phyloP scores from a whole-genome alignment of 2,888 invertebrate genomes.

The Limenitis camilla region DNA sequence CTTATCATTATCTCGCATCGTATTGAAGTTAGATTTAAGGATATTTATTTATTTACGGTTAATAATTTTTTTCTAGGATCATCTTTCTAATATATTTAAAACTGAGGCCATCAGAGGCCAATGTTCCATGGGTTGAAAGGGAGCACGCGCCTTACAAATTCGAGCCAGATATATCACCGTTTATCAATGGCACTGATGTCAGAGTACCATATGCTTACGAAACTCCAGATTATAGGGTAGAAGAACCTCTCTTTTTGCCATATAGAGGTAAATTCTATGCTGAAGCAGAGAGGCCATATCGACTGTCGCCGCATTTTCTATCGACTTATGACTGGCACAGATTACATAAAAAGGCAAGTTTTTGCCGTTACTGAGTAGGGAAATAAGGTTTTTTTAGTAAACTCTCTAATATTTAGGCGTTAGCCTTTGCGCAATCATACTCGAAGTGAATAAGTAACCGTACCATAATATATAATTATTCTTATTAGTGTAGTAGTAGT shows the following conservation, averaged over 20 bases:
- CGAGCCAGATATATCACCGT: conserved; percentile 1
- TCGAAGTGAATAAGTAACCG: too few species aligned
- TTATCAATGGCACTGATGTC: conserved; percentile 3
- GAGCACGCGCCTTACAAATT: conserved; percentile 13
- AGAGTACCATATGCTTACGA: conserved; percentile 1
- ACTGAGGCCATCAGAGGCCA: too few species aligned
- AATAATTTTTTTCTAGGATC: too few species aligned
- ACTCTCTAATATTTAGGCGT: too few species aligned
- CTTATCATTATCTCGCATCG: too few species aligned
- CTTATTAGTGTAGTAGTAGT: too few species aligned
- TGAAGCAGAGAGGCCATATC: conserved; percentile 23
- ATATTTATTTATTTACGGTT: too few species aligned
- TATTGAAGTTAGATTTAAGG: too few species aligned
- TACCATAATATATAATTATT: too few species aligned
- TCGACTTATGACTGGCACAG: background rate
- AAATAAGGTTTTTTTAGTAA: too few species aligned
- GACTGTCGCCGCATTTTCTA: conserved; percentile 20
- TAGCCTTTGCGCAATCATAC: too few species aligned
- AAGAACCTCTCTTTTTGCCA: conserved; percentile 15
- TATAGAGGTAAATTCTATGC: background rate
- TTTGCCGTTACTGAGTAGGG: background rate
- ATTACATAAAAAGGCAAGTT: background rate
- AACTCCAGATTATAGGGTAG: conserved; percentile 21
- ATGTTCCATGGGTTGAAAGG: conserved; percentile 2
- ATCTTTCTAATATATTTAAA: too few species aligned